A percentile compares a stretch with the other conserved stretches of the same genome.
phyloP scores from a whole-genome alignment of 2,797 vertebrate genomes.

The Hemibagrus guttatus region DNA sequence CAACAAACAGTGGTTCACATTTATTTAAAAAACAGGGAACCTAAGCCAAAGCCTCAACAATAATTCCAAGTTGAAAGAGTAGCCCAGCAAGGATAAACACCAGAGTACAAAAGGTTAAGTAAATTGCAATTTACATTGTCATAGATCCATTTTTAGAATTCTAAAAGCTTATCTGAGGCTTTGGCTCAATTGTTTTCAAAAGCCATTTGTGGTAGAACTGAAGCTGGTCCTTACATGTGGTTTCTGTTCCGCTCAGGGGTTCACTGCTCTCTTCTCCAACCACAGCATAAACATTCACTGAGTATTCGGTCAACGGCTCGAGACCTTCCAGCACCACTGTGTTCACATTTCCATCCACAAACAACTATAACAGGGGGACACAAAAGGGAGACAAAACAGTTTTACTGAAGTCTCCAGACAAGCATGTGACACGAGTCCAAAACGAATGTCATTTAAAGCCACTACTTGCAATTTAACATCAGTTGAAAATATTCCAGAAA shows the following conservation, averaged over 20 bases:
- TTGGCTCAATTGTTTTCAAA: slow-evolving; percentile 25
- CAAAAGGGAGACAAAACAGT: not conserved
- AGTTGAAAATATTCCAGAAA: slow-evolving; percentile 1
- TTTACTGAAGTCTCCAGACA: not conserved
- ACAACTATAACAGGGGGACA: slow-evolving; percentile 75
- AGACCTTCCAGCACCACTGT: slow-evolving; percentile 86
- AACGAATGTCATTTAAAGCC: not conserved
- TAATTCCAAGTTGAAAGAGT: not conserved
- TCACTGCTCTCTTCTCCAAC: slow-evolving; percentile 92
- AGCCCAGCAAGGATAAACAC: not conserved
- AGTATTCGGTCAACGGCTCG: slow-evolving; percentile 86
- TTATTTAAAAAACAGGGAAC: not conserved
- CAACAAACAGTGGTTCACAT: slow-evolving; percentile 20
- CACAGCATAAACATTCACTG: slow-evolving; percentile 88
- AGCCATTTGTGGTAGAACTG: slow-evolving; percentile 6
- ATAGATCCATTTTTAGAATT: not conserved
- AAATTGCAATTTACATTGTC: not conserved
- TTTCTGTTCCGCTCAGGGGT: slow-evolving; percentile 87
- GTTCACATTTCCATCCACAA: slow-evolving; percentile 85
- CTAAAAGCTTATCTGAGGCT: slow-evolving; percentile 21
- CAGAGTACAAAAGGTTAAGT: not conserved
- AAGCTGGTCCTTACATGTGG: slow-evolving; percentile 83
- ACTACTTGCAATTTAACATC: not conserved
- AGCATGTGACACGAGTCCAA: not conserved
- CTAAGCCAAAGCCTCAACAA: slow-evolving; percentile 29